phyloP scores from a whole-genome alignment of 2,113 vertebrate genomes.

The Oreotrochilus melanogaster region DNA sequence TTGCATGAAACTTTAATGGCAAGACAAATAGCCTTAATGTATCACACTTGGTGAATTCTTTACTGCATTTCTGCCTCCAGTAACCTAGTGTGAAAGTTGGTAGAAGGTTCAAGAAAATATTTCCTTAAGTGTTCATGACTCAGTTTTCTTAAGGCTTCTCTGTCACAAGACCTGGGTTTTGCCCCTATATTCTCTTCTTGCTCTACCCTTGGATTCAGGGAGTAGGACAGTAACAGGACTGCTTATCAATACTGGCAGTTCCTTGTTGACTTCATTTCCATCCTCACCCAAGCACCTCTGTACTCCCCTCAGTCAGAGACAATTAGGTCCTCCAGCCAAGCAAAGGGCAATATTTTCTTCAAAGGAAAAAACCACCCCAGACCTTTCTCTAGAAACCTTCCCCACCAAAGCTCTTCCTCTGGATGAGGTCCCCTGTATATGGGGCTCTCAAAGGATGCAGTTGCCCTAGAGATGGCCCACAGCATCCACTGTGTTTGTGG shows the following conservation, averaged over 20 bases:
- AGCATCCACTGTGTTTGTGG: not conserved
- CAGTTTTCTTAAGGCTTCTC: not conserved
- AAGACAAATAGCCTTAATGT: constrained; percentile 18
- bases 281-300: not conserved
- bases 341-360: not conserved
- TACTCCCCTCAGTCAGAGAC: not conserved
- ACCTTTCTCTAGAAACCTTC: not conserved
- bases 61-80: not conserved
- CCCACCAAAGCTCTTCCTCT: not conserved
- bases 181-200: not conserved
- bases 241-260: not conserved
- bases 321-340: not conserved
- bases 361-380: not conserved
- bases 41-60: not conserved
- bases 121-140: not conserved
- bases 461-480: not conserved
- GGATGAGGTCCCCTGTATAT: not conserved
- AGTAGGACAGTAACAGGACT: not conserved
- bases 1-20: constrained; percentile 49
- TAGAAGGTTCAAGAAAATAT: not conserved
- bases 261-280: not conserved
- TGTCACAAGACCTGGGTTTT: not conserved
- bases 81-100: not conserved
- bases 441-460: not conserved
- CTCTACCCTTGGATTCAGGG: not conserved